Evolutionary conservation across 2,113 vertebrate genomes (phyloP), one percentile per base, ranked within the genome.

Genomic region (Leucosticte australis): DNA sequence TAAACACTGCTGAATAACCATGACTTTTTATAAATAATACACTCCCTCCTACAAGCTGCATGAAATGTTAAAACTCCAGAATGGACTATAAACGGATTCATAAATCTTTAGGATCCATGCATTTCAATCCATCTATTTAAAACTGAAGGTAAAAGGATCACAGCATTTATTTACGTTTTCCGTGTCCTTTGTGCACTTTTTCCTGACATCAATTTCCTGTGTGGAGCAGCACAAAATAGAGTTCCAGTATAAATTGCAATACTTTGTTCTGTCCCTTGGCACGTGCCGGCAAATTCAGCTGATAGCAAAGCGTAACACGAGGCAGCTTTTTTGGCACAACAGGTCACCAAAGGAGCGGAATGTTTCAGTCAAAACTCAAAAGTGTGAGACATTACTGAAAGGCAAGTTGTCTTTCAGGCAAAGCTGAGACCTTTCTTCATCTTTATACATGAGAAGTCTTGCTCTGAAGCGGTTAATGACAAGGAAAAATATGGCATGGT

Each of bases 361-460:
- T 69, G 86, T 75, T 94, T 93, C 88, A 89, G 76, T 94, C 93
- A 87, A 78, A 93, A 90, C 94, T 83, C 82, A 15, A 64, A 64
- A 93, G 90, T 81, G 90, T 64, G 88, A 96, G 92, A 94, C 88
- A 20, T 47, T 94, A 88, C 85, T 96, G 93, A 88, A 83, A 94
- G 71, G 71, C 82, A 94, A 88, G 44, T 94, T n/a, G 50, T 90
- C 76, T 94, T 91, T 90, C 85, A 92, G 65, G 76, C 83, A 83
- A 93, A 95, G 83, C 95, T 92, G 92, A 94, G 88, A 88, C 92
- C 95, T 86, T 89, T 97, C 78, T 86, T 95, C 93, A 90, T 96
- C 71, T 96, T 97, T 93, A 95, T 92, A 94, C 87, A 93, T 90
- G 88, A 94, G 80, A 30, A 93, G 15, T 75, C 80, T 86, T 90